Evolutionary conservation across 2,113 vertebrate genomes (phyloP).

Genomic region (Atherinomorus stipes): DNA sequence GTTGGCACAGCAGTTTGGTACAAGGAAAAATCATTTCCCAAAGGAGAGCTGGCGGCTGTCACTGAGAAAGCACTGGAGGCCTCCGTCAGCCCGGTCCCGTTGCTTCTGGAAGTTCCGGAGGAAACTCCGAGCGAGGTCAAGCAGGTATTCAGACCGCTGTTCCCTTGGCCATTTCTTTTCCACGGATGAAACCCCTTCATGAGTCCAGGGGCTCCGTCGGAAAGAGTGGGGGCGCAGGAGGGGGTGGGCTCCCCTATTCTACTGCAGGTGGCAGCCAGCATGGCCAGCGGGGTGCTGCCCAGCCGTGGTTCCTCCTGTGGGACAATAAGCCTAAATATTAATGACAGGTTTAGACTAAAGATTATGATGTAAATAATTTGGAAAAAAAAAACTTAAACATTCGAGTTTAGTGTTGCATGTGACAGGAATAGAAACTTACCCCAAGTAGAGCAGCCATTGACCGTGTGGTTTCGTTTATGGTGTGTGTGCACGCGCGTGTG

Average conservation of each 20-base stretch:
- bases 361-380: not conserved
- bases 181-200: slow-evolving; percentile 93
- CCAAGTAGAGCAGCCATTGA: slow-evolving; percentile 97
- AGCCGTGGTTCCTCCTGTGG: slow-evolving; percentile 93
- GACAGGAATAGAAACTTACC: slow-evolving; percentile 85
- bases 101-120: slow-evolving; percentile 78
- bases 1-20: slow-evolving; percentile 85
- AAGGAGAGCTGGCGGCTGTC: slow-evolving; percentile 85
- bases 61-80: slow-evolving; percentile 91
- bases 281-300: slow-evolving; percentile 93
- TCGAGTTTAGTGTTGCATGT: no score
- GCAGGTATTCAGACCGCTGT: slow-evolving; percentile 83
- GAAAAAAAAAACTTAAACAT: not conserved
- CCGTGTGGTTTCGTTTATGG: slow-evolving; percentile 83
- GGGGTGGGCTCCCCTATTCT: slow-evolving; percentile 92
- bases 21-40: slow-evolving; percentile 90
- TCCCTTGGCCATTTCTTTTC: slow-evolving; percentile 83
- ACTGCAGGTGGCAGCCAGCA: slow-evolving; percentile 96
- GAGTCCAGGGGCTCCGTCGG: slow-evolving; percentile 87
- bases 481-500: slow-evolving; percentile 1
- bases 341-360: not conserved
- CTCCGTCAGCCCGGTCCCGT: slow-evolving; percentile 81
- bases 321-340: not conserved
- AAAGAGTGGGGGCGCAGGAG: slow-evolving; percentile 86
- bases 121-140: slow-evolving; percentile 83